These are phyloP conservation scores for Hiodon alosoides DNA, from an alignment of 2,113 vertebrate genomes.

Conservation along the genomic window DNA sequence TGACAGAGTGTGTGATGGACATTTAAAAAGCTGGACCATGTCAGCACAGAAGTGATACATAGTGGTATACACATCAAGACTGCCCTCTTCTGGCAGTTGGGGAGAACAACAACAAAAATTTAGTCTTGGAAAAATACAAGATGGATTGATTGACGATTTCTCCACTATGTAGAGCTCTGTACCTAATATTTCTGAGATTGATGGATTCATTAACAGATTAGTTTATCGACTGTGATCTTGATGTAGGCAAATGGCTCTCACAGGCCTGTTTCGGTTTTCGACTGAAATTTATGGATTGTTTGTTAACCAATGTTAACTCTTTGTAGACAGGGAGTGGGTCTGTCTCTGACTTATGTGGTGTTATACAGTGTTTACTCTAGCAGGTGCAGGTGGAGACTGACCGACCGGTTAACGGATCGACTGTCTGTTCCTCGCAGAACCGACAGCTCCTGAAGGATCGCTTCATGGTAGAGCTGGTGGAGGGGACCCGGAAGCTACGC, in stretches of 20 bases:
- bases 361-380: too few relatives aligned
- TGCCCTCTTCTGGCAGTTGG: slow-evolving; percentile 7
- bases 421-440: slow-evolving; percentile 59
- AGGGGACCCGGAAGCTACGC: slow-evolving; percentile 88
- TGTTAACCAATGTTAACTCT: neutral
- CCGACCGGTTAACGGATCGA: neutral
- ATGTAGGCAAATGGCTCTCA: neutral
- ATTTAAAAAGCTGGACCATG: neutral
- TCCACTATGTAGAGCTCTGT: too few relatives aligned
- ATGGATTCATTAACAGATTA: neutral
- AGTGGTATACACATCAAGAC: neutral
- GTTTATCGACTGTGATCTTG: neutral
- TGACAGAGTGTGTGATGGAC: too few relatives aligned
- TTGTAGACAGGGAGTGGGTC: neutral
- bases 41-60: neutral
- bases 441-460: slow-evolving; percentile 95
- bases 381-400: neutral
- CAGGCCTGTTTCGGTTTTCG: neutral
- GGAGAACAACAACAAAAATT: neutral
- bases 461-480: slow-evolving; percentile 97
- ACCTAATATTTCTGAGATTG: neutral
- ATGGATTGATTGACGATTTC: too few relatives aligned
- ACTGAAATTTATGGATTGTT: slow-evolving; percentile 7
- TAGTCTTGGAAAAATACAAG: too few relatives aligned
- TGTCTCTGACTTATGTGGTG: neutral